Conservation (phyloP, 1,140 invertebrate genomes). For the Drosophila sturtevanti region DNA sequence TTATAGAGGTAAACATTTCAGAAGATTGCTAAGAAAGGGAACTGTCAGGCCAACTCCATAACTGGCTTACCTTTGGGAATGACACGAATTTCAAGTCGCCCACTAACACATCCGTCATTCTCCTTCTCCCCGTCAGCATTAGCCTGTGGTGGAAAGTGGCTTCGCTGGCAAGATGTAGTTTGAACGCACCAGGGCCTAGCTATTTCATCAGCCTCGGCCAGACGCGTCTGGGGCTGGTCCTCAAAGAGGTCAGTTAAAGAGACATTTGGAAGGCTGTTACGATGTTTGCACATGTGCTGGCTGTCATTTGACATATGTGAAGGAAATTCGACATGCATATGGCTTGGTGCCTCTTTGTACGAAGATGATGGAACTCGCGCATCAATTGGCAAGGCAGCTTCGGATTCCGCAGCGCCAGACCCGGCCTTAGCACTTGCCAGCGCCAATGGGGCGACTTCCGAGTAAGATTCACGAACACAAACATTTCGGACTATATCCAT, state of each 20-base stretch:
- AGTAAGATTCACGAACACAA: slow-evolving; percentile 80
- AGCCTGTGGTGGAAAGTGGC: slow-evolving; percentile 16
- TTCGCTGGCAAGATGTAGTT: slow-evolving; percentile 49
- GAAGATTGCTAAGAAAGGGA: background rate
- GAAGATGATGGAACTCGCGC: slow-evolving; percentile 6
- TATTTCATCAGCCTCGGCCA: background rate
- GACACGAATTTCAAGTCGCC: slow-evolving; percentile 91
- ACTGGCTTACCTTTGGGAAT: slow-evolving; percentile 83
- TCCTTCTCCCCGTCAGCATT: slow-evolving; percentile 42
- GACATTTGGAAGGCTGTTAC: slow-evolving; percentile 76
- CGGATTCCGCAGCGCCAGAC: background rate
- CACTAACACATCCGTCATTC: slow-evolving; percentile 87
- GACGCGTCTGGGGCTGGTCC: slow-evolving; percentile 17
- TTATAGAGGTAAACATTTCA: background rate
- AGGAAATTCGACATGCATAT: slow-evolving; percentile 17
- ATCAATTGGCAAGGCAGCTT: background rate
- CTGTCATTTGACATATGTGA: slow-evolving; percentile 31
- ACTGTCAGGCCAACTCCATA: background rate
- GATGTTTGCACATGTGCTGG: slow-evolving; percentile 43
- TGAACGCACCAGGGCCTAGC: slow-evolving; percentile 51
- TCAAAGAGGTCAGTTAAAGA: slow-evolving; percentile 52
- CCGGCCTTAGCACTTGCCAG: slow-evolving; percentile 17
- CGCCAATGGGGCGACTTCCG: slow-evolving; percentile 42
- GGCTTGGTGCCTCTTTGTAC: slow-evolving; percentile 30
- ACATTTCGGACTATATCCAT: slow-evolving; percentile 93